A percentile compares a stretch with the other conserved stretches of the same genome.
Evolutionary conservation across 1,140 invertebrate genomes (phyloP).

Genomic region (Ridgeia piscesae): DNA sequence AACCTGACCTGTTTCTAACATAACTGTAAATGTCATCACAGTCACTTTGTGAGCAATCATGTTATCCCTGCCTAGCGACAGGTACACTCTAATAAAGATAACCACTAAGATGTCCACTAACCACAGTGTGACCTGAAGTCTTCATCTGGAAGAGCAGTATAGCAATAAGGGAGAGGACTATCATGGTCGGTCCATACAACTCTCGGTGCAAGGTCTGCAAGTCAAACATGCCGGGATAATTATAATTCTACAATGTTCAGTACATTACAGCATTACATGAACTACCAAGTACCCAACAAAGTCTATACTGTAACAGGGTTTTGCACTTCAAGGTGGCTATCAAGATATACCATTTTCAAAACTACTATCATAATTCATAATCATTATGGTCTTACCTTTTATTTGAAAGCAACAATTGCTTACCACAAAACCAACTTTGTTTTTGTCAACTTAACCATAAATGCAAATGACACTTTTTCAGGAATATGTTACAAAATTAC

Average conservation of each 20-base stretch:
- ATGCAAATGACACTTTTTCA: too few species aligned
- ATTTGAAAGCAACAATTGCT: not conserved
- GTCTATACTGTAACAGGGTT: not conserved
- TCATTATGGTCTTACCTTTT: not conserved
- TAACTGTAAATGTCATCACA: too few species aligned
- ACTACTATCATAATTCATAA: not conserved
- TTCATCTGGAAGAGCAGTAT: slow-evolving; percentile 60
- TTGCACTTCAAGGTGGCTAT: too few species aligned
- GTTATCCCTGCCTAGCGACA: too few species aligned
- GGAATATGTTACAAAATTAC: too few species aligned
- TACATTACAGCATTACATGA: too few species aligned
- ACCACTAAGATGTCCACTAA: slow-evolving; percentile 41
- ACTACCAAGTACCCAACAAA: too few species aligned
- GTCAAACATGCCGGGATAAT: slow-evolving; percentile 17
- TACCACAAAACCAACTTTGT: too few species aligned
- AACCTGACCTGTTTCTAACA: too few species aligned
- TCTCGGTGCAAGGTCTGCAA: slow-evolving; percentile 51
- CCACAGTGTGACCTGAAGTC: slow-evolving; percentile 54
- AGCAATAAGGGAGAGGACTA: slow-evolving; percentile 57
- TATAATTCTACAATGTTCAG: too few species aligned
- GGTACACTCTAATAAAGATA: not conserved
- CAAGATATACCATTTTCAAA: not conserved
- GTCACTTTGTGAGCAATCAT: too few species aligned
- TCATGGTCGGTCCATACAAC: slow-evolving; percentile 59
- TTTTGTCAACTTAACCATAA: too few species aligned